Base-by-base conservation (phyloP, 2,888 invertebrate genomes). In the Apomyelois bistriatella region DNA sequence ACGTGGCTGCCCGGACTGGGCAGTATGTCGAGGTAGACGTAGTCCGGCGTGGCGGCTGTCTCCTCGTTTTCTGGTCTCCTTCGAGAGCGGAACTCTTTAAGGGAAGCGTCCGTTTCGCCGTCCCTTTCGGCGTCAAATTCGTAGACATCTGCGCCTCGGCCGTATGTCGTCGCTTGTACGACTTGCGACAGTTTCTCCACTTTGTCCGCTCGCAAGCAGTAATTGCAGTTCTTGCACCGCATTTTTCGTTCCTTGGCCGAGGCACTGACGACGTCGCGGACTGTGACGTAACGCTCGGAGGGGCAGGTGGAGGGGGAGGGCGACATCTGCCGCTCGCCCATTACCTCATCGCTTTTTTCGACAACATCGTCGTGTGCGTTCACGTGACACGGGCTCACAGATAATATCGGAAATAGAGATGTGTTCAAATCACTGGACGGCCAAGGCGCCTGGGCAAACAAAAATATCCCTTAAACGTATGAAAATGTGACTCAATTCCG, bases 111-210 rank as follows among this genome's bases (percentile, higher is more conserved):
- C 2, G 15, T n/a, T 1, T 32, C 38, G 22, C 41, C 53, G 15
- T 48, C 53, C 10, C 17, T 12, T 1, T 40, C 52, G 0, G 40
- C 32, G n/a, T 52, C 47, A 32, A 52, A 52, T 4, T 52, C 52
- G 17, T 52, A 52, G 6, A 52, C 47, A 30, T 53, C 53, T 3
- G n/a, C 17, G 12, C 16, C 17, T 6, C 13, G 12, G 1, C 15
- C 15, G 30, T 17, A 0, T 32, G 52, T 5, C n/a, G 40, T 32
- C 1, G 17, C 13, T 7, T 37, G n/a, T 8, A 37, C n/a, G 0
- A 48, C 12, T 9, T 37, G 10, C 0, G 37, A 36, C 3, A 48
- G 13, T 9, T 13, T 17, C 13, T 48, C 48, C 0, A 53, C 48
- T 13, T 48, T 48, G 13, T 22, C 15, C 0, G 37, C 48, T 9